Conservation (phyloP, 2,888 invertebrate species). For the Rosalia funebris region DNA sequence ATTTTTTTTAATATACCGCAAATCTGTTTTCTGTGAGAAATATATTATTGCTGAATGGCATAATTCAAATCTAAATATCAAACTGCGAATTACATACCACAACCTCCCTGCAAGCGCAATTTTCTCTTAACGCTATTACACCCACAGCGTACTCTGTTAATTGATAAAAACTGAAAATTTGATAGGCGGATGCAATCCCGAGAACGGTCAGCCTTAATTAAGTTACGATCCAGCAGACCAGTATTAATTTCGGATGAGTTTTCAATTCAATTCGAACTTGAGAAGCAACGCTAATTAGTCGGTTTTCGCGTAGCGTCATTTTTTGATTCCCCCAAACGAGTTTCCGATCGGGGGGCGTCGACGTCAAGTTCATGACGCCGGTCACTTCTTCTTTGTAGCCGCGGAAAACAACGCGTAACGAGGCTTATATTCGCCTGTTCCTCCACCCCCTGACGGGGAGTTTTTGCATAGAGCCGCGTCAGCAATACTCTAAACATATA, state of each 20-base stretch:
- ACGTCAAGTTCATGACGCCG: constrained; percentile 15
- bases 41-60: no score
- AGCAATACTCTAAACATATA: constrained; percentile 20
- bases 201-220: constrained; percentile 32
- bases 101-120: no score
- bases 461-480: constrained; percentile 8
- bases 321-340: constrained; percentile 10
- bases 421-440: constrained; percentile 22
- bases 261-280: constrained; percentile 20
- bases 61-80: no score
- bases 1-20: no score
- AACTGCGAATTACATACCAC: no score
- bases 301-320: constrained; percentile 3
- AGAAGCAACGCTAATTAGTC: constrained; percentile 29
- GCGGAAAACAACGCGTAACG: constrained; percentile 9
- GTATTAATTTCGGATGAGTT: constrained; percentile 33
- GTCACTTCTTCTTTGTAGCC: constrained; percentile 16
- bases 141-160: constrained; percentile 13
- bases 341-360: not conserved
- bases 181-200: constrained; percentile 32
- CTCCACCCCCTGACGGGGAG: constrained; percentile 9
- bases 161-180: constrained; percentile 38
- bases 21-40: no score
- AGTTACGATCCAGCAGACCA: constrained; percentile 35
- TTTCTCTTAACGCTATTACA: not conserved